These are phyloP conservation scores for Oscheius onirici DNA, from an alignment of 2,888 invertebrate species.

Conservation along the genomic window DNA sequence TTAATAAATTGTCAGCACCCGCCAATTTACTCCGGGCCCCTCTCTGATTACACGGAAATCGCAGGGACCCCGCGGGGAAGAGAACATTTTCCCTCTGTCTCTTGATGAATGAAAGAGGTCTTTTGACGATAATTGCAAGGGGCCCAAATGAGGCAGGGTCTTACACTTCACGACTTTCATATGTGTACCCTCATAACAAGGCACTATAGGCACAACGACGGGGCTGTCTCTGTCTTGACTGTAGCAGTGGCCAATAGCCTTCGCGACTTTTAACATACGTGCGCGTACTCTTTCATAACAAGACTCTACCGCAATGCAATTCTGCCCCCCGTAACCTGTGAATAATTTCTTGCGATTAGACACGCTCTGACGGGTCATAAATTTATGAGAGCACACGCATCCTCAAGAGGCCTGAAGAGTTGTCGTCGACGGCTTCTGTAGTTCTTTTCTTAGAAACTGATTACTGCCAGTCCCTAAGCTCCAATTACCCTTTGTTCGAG, in stretches of 20 bases:
- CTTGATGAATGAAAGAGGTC: conserved; percentile 23
- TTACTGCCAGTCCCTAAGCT: background rate
- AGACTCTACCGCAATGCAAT: conserved; percentile 22
- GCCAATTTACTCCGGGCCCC: background rate
- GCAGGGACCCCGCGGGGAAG: too few relatives aligned
- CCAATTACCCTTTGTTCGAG: background rate
- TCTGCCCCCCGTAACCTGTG: conserved; percentile 25
- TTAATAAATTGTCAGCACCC: conserved; percentile 16
- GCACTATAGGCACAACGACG: too few relatives aligned
- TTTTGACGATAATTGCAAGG: conserved; percentile 21
- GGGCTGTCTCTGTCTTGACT: too few relatives aligned
- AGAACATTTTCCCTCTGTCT: background rate
- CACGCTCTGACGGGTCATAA: conserved; percentile 32
- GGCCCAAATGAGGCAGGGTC: background rate
- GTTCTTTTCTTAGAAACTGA: background rate
- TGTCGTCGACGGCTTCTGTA: background rate
- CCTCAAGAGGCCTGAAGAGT: too few relatives aligned
- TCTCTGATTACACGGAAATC: conserved; percentile 25
- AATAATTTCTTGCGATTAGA: conserved; percentile 30
- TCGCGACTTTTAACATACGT: too few relatives aligned
- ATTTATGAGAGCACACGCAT: conserved; percentile 32
- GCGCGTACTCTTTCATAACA: background rate
- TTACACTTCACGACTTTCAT: background rate
- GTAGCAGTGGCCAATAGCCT: too few relatives aligned
- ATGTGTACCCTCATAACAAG: background rate